These are phyloP conservation scores for Pogonus chalceus DNA, from an alignment of 1,140 invertebrate genomes.

Conservation along the genomic window DNA sequence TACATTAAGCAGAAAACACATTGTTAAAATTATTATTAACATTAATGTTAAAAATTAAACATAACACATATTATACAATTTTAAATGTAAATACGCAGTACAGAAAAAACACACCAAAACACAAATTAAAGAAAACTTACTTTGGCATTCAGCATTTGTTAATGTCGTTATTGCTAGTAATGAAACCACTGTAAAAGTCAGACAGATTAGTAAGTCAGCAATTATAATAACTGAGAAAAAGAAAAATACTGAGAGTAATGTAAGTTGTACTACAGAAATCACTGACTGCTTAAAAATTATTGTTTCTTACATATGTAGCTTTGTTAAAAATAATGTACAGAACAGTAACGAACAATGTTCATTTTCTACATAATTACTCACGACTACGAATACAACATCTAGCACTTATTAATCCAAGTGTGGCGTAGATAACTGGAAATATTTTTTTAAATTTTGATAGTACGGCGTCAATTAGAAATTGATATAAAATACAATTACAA, in stretches of 20 bases:
- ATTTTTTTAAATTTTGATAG: background rate
- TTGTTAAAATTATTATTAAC: too few species aligned
- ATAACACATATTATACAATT: too few species aligned
- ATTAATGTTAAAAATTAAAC: too few species aligned
- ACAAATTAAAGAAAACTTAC: conserved; percentile 27
- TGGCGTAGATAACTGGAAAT: background rate
- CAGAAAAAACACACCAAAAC: conserved; percentile 1
- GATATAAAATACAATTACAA: background rate
- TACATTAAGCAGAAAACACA: too few species aligned
- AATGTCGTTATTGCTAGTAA: conserved; percentile 32
- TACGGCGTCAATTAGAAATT: background rate
- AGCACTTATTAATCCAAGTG: conserved; percentile 1
- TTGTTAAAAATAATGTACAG: background rate
- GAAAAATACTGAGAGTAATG: background rate
- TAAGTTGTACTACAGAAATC: background rate
- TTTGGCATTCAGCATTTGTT: conserved; percentile 34
- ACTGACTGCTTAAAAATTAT: background rate
- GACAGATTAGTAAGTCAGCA: background rate
- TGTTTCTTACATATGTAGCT: background rate
- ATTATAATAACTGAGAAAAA: background rate
- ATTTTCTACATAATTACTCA: background rate
- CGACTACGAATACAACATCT: conserved; percentile 4
- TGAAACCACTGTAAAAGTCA: conserved; percentile 31
- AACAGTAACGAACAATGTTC: background rate
- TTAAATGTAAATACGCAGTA: background rate